Conservation (phyloP, 2,888 invertebrate genomes). For the Odontocolon sp. region DNA sequence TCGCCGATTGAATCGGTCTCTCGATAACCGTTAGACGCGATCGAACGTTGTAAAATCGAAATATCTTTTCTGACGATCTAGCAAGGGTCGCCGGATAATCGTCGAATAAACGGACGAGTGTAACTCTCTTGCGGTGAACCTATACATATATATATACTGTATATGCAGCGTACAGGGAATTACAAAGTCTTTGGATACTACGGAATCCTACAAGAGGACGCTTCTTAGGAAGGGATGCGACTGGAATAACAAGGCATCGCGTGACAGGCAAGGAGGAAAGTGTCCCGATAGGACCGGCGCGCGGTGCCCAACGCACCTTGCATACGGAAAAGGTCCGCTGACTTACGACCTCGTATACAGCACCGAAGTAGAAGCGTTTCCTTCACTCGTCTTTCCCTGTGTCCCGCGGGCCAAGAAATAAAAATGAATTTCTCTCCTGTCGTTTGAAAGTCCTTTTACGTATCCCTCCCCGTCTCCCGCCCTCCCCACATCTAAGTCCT, state of each 20-base stretch:
- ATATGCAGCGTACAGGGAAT: constrained; percentile 62
- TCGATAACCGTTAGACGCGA: background rate
- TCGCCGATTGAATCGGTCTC: background rate
- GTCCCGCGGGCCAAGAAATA: background rate
- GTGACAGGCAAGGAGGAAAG: constrained; percentile 54
- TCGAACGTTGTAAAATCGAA: constrained; percentile 15
- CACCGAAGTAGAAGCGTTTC: background rate
- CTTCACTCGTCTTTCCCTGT: background rate
- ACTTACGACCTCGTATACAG: constrained; percentile 63
- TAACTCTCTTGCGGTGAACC: constrained; percentile 4
- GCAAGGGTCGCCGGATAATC: constrained; percentile 51
- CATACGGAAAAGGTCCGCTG: constrained; percentile 70
- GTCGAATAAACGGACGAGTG: constrained; percentile 30
- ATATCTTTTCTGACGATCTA: constrained; percentile 15
- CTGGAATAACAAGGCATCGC: constrained; percentile 70
- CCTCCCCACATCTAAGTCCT: background rate
- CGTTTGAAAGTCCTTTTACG: constrained; percentile 50
- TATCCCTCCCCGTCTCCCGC: background rate
- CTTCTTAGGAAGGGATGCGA: constrained; percentile 74
- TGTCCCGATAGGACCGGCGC: constrained; percentile 59
- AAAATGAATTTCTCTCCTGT: constrained; percentile 37
- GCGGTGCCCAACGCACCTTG: constrained; percentile 68
- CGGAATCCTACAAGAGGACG: constrained; percentile 67
- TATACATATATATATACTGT: background rate
- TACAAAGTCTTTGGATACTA: constrained; percentile 69